Evolutionary conservation across 2,113 vertebrate genomes (phyloP).

Genomic region (Aspiorhynchus laticeps): DNA sequence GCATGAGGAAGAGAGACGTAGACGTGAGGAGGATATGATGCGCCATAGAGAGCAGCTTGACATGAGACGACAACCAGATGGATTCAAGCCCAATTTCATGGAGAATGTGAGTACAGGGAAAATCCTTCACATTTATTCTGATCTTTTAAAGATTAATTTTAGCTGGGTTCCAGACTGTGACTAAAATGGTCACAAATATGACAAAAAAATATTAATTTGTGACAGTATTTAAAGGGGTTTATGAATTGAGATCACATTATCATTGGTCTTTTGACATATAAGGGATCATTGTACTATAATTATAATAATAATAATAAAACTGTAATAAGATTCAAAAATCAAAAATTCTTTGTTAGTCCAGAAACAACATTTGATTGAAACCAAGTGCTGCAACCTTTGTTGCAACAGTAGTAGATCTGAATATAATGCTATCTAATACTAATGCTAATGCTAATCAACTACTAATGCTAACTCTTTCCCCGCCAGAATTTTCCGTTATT

Average conservation of each 20-base stretch:
- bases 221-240: background rate
- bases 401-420: too few relatives aligned
- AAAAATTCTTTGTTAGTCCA: too few relatives aligned
- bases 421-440: too few relatives aligned
- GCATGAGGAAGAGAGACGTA: conserved; percentile 93
- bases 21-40: conserved; percentile 93
- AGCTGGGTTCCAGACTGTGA: background rate
- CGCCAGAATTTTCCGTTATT: too few relatives aligned
- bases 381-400: too few relatives aligned
- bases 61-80: conserved; percentile 85
- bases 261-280: background rate
- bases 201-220: too few relatives aligned
- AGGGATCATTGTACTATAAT: too few relatives aligned
- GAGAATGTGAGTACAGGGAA: conserved; percentile 87
- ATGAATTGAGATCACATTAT: background rate
- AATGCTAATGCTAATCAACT: too few relatives aligned
- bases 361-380: too few relatives aligned
- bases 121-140: conserved; percentile 28
- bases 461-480: too few relatives aligned
- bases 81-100: conserved; percentile 90
- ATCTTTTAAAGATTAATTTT: conserved; percentile 24
- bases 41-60: conserved; percentile 95
- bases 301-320: too few relatives aligned
- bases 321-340: too few relatives aligned
- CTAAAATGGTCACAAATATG: background rate